phyloP scores from a whole-genome alignment of 1,140 invertebrate species.

The Leptonema lineaticorne region DNA sequence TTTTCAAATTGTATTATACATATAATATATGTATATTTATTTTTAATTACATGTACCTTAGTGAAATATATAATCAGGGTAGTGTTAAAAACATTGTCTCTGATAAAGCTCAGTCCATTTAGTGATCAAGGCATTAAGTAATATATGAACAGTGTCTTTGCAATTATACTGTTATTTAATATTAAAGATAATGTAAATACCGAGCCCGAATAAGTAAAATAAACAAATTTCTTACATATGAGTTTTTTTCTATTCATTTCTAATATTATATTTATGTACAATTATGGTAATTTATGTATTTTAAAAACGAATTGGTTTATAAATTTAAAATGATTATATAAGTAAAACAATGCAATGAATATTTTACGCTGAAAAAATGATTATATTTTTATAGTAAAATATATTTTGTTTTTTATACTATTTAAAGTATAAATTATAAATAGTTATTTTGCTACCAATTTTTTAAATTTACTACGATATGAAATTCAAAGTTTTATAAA shows the following conservation, averaged over 20 bases:
- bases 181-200: constrained; percentile 35
- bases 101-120: constrained; percentile 36
- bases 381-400: too few species aligned
- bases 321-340: too few species aligned
- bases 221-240: constrained; percentile 32
- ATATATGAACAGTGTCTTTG: constrained; percentile 29
- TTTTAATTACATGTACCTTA: constrained; percentile 26
- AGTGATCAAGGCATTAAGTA: constrained; percentile 37
- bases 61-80: constrained; percentile 34
- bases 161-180: constrained; percentile 38
- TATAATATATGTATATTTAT: background rate
- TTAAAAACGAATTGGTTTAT: too few species aligned
- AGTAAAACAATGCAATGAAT: too few species aligned
- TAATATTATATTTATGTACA: too few species aligned
- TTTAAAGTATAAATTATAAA: too few species aligned
- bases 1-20: background rate
- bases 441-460: too few species aligned
- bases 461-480: too few species aligned
- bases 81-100: constrained; percentile 32
- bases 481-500: background rate
- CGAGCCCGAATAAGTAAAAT: constrained; percentile 34
- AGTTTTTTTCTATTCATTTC: too few species aligned
- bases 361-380: too few species aligned
- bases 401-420: too few species aligned
- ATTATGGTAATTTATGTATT: too few species aligned